phyloP scores from a whole-genome alignment of 2,797 vertebrate genomes.

The Eidolon dupreanum region DNA sequence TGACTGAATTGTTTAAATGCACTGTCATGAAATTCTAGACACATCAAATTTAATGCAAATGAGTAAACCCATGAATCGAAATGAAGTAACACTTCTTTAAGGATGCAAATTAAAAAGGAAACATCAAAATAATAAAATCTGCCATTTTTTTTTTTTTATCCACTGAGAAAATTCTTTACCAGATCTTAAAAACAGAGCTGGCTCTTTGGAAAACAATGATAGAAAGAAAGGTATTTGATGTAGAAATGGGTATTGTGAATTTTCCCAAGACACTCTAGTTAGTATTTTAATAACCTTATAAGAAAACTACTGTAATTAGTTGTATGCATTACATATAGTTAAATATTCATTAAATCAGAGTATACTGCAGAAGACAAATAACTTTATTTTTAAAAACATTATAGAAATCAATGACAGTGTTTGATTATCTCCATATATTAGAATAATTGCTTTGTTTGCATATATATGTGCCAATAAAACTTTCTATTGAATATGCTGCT shows the following conservation, averaged over 20 bases:
- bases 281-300: slow-evolving; percentile 65
- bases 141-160: slow-evolving; percentile 57
- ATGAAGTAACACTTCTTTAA: slow-evolving; percentile 73
- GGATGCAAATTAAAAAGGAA: slow-evolving; percentile 74
- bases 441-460: slow-evolving; percentile 35
- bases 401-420: neutral
- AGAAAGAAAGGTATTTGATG: slow-evolving; percentile 55
- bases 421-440: neutral
- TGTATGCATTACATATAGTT: slow-evolving; percentile 39
- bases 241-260: slow-evolving; percentile 52
- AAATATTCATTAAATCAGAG: slow-evolving; percentile 67
- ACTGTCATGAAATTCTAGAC: slow-evolving; percentile 74
- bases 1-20: slow-evolving; percentile 74
- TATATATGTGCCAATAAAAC: neutral
- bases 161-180: slow-evolving; percentile 70
- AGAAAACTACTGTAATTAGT: slow-evolving; percentile 61
- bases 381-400: slow-evolving; percentile 50
- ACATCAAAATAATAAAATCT: slow-evolving; percentile 78
- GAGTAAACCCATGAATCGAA: slow-evolving; percentile 72
- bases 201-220: slow-evolving; percentile 65
- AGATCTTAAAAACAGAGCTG: slow-evolving; percentile 56
- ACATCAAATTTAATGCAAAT: slow-evolving; percentile 69
- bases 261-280: neutral
- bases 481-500: neutral
- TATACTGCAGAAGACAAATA: slow-evolving; percentile 15